Evolutionary conservation across 2,888 invertebrate species (phyloP), one percentile per base, ranked within the genome.

Genomic region (Beris chalybata): DNA sequence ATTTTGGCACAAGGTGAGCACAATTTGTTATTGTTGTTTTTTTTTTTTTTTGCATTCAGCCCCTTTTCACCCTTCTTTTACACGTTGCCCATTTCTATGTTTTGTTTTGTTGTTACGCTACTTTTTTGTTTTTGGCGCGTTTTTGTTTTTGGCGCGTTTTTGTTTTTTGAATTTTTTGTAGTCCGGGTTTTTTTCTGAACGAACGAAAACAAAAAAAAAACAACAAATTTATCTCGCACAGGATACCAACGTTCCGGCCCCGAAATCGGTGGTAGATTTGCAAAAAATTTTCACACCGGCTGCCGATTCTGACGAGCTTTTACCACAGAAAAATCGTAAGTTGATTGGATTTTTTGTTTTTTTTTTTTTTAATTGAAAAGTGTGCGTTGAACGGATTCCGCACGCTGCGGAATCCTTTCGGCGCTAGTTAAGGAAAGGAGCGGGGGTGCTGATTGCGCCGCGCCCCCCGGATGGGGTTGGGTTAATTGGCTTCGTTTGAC

Each of bases 241-340:
- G 58, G 38, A 58, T 38, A 76, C 77, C 72, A 72, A 74, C 43
- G 72, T 75, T 63, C 74, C 75, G 67, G 71, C 85, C 74, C 83
- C 85, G 74, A 85, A 85, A 73, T 85, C 85, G 72, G 86, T 93
- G 75, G 38, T 38, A 5, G 90, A 92, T 81, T 84, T 94, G 77
- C 90, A 92, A 81, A 93, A 93, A 81, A 87, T 93, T 75, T 92
- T 94, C 80, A 93, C 92, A 4, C 93, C 93, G 64, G 92, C 93
- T n/a, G 85, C 89, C 71, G 93, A 93, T 82, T 85, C 88, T 72
- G 88, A 87, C 70, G 91, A 91, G 79, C 86, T 91, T 76, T 82
- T 89, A 73, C 92, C 92, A 63, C 61, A 61, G 13, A 87, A 87
- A 76, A 89, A 87, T 78, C 85, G 86, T 83, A 85, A 86, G 84